phyloP scores from a whole-genome alignment of 2,888 invertebrate genomes.

The Scaptomyza reducta region DNA sequence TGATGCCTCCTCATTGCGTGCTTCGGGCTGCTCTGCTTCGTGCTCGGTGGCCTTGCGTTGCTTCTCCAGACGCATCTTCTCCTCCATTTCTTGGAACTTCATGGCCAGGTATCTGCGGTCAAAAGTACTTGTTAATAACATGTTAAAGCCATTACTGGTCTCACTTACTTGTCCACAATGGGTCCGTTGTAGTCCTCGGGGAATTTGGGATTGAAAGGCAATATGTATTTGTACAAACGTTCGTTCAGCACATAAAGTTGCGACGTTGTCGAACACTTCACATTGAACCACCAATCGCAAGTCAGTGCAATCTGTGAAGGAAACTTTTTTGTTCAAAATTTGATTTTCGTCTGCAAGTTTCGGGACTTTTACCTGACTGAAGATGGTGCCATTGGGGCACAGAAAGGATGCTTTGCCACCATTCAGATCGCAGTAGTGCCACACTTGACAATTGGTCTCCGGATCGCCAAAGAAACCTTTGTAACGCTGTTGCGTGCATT shows the following conservation, averaged over 20 bases:
- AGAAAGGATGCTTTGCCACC: slow-evolving; percentile 95
- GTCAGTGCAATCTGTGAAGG: slow-evolving; percentile 88
- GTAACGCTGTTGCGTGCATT: slow-evolving; percentile 93
- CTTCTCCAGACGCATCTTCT: slow-evolving; percentile 89
- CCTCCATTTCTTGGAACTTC: slow-evolving; percentile 94
- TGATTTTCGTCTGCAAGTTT: background rate
- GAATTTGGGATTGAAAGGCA: slow-evolving; percentile 94
- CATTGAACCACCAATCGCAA: slow-evolving; percentile 97
- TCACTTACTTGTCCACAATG: slow-evolving; percentile 90
- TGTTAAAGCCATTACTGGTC: no score
- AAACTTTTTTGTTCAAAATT: background rate
- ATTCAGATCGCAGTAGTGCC: slow-evolving; percentile 96
- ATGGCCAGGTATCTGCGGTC: slow-evolving; percentile 89
- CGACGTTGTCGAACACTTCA: slow-evolving; percentile 92
- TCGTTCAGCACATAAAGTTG: slow-evolving; percentile 95
- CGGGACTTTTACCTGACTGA: slow-evolving; percentile 87
- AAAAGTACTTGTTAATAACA: background rate
- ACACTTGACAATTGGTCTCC: slow-evolving; percentile 94
- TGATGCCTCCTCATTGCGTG: slow-evolving; percentile 71
- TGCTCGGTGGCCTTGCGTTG: slow-evolving; percentile 84
- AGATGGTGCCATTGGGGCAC: slow-evolving; percentile 95
- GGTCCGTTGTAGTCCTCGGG: slow-evolving; percentile 96
- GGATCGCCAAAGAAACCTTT: slow-evolving; percentile 96
- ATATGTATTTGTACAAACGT: slow-evolving; percentile 93
- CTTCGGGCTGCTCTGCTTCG: slow-evolving; percentile 78